Evolutionary conservation across 2,113 vertebrate species (phyloP), one percentile per base, ranked within the genome.

Genomic region (Hippocampus barbouri): DNA sequence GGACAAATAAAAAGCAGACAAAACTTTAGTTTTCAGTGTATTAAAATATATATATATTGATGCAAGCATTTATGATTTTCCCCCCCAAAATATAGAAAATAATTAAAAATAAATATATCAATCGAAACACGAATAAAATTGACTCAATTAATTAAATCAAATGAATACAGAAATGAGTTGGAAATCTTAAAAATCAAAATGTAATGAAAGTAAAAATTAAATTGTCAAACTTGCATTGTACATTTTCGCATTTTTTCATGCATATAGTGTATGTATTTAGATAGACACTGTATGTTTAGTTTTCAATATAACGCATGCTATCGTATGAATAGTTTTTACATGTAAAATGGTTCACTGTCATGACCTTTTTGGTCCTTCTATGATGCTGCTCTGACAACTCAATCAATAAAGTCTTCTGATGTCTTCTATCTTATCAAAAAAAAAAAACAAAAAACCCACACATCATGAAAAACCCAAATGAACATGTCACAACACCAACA

Each of bases 311-410:
- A 1, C 7, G 53, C 10, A 21, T 9, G n/a, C n/a, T 56, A 59
- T 7, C 14, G 8, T 25, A 25, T 59, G 34, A 38, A 14, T 25
- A 11, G 14, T 30, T 60, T 38, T 60, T 7, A 2, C 12, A 23
- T 30, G 57, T 38, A 61, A 34, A 30, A 15, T 59, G 59, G 6
- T 61, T 61, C 27, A 61, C 27, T 15, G 23, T 61, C 59, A 8
- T 34, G 59, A 61, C 59, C 59, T 61, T 61, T 61, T 30, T 61
- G 8, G 59, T 61, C 59, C 59, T 34, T 56, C 53, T 56, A 11
- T 56, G 53, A 56, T 56, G 53, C 53, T 60, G 27, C 59, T 20
- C 27, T 16, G 8, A 15, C 59, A 61, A 34, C 27, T 34, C 34
- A 61, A 61, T 61, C 59, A 30, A 61, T 61, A 34, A 59, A 8